phyloP scores from a whole-genome alignment of 2,888 invertebrate species.

The Pandemis cinnamomeana region DNA sequence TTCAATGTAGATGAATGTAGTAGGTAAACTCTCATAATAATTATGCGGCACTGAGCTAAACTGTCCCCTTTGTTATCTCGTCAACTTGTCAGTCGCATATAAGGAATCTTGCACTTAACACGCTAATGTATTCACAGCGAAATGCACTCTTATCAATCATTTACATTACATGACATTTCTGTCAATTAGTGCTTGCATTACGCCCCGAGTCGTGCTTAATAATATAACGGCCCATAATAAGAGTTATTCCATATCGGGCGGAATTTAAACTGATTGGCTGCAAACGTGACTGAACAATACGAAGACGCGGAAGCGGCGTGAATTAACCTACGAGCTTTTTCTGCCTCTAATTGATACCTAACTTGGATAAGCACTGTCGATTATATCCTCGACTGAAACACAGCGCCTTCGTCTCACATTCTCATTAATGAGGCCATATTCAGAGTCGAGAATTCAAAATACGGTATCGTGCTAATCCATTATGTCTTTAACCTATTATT shows the following conservation, averaged over 20 bases:
- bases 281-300: slow-evolving; percentile 75
- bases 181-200: slow-evolving; percentile 75
- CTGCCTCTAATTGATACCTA: slow-evolving; percentile 74
- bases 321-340: slow-evolving; percentile 64
- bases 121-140: slow-evolving; percentile 30
- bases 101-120: slow-evolving; percentile 38
- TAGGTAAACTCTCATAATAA: background rate
- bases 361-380: slow-evolving; percentile 61
- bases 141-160: slow-evolving; percentile 60
- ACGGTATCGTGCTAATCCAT: background rate
- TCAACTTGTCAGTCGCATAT: slow-evolving; percentile 12
- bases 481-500: background rate
- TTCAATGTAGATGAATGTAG: background rate
- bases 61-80: slow-evolving; percentile 27
- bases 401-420: background rate
- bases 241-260: slow-evolving; percentile 67
- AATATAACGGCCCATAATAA: slow-evolving; percentile 62
- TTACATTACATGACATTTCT: slow-evolving; percentile 66
- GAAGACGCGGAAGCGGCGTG: slow-evolving; percentile 55
- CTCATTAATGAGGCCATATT: slow-evolving; percentile 23
- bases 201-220: slow-evolving; percentile 58
- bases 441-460: slow-evolving; percentile 5
- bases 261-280: slow-evolving; percentile 80
- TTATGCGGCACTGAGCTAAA: background rate
- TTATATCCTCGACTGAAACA: slow-evolving; percentile 4